A percentile compares a stretch with the other conserved stretches of the same genome.
Conservation (phyloP, 2,113 vertebrate species). For the Osmerus eperlanus region DNA sequence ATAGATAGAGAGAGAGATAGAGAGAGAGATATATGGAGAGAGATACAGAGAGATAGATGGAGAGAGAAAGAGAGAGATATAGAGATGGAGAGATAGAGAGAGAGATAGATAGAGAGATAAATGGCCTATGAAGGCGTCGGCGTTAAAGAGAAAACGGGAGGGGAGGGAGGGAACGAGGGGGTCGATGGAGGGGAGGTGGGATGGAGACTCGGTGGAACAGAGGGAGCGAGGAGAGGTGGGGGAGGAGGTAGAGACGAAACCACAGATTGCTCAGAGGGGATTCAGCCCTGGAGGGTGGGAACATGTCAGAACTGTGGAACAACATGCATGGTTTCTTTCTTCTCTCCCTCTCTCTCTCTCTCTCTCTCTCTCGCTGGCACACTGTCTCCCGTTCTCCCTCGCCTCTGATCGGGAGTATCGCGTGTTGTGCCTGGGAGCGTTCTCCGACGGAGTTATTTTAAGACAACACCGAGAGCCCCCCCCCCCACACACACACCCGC, state of each 20-base stretch:
- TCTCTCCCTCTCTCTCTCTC: constrained; percentile 26
- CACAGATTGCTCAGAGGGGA: not conserved
- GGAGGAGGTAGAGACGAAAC: not conserved
- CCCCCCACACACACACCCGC: not conserved
- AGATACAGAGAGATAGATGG: no score
- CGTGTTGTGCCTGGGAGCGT: not conserved
- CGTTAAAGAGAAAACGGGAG: not conserved
- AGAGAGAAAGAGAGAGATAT: no score
- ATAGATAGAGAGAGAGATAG: no score
- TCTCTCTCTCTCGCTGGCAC: not conserved
- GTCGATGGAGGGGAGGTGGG: not conserved
- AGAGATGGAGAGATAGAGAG: not conserved
- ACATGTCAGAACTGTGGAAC: constrained; percentile 3
- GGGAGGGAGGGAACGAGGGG: not conserved
- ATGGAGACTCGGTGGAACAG: not conserved
- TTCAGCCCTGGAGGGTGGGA: not conserved
- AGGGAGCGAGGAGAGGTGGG: not conserved
- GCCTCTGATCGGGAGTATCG: no score
- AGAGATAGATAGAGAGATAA: not conserved
- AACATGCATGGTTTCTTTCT: constrained; percentile 15
- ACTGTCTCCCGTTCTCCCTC: not conserved
- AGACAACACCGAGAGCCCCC: not conserved
- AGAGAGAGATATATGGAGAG: no score
- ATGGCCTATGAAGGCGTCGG: not conserved
- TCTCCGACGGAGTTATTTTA: not conserved